A percentile compares a stretch with the other conserved stretches of the same genome.
phyloP scores from a whole-genome alignment of 2,113 vertebrate species.

The Bos javanicus region DNA sequence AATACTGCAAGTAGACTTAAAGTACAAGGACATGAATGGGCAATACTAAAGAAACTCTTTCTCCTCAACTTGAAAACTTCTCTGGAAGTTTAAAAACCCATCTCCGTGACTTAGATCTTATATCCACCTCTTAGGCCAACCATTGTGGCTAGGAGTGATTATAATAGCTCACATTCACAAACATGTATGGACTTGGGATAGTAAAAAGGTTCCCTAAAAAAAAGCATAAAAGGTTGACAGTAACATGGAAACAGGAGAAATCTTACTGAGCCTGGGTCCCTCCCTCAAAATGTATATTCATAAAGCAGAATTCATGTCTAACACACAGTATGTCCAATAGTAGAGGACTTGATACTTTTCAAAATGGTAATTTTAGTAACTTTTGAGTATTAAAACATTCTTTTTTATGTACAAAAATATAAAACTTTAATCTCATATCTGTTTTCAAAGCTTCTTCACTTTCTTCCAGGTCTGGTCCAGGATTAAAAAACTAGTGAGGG shows the following conservation, averaged over 20 bases:
- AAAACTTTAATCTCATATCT: background rate
- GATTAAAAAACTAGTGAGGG: background rate
- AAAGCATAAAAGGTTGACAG: background rate
- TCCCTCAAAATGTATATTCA: background rate
- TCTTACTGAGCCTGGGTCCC: background rate
- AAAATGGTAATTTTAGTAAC: background rate
- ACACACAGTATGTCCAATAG: background rate
- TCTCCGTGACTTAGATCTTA: background rate
- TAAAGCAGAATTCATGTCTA: background rate
- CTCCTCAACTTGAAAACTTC: background rate
- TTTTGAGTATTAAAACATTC: background rate
- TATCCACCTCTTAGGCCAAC: background rate
- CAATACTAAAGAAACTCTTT: background rate
- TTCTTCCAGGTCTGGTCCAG: background rate
- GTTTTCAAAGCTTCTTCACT: background rate
- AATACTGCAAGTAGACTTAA: background rate
- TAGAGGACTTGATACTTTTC: background rate
- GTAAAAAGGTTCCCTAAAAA: background rate
- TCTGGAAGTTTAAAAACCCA: background rate
- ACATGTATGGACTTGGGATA: background rate
- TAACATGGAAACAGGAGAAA: background rate
- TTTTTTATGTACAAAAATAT: background rate
- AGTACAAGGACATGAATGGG: background rate
- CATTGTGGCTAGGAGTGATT: background rate
- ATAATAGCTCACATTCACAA: background rate